phyloP scores from a whole-genome alignment of 2,888 invertebrate genomes.

The Uropetala carovei region DNA sequence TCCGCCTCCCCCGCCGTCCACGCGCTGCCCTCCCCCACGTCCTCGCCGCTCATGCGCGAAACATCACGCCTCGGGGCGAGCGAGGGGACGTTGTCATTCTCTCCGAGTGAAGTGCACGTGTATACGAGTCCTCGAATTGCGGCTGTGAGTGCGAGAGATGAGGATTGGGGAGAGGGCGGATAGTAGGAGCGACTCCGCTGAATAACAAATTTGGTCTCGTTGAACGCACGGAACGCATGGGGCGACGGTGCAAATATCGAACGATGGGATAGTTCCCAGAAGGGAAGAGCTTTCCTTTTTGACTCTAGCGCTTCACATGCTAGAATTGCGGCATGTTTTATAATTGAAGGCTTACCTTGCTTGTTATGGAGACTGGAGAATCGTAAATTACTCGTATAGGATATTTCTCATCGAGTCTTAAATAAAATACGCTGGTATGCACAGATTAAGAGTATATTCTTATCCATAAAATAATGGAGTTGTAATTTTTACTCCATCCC shows the following conservation, averaged over 20 bases:
- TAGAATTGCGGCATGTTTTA: too few species aligned
- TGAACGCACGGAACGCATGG: background rate
- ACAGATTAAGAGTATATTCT: too few species aligned
- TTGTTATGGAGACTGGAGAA: too few species aligned
- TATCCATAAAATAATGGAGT: too few species aligned
- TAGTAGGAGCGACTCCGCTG: background rate
- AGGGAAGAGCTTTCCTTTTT: background rate
- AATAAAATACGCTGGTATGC: too few species aligned
- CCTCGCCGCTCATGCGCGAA: constrained; percentile 7
- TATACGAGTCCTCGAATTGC: background rate
- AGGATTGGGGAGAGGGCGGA: background rate
- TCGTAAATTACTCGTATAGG: too few species aligned
- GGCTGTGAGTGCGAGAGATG: background rate
- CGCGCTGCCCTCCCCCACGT: background rate
- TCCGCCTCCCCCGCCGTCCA: background rate
- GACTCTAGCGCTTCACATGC: too few species aligned
- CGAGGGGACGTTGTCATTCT: constrained; percentile 34
- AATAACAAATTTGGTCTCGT: constrained; percentile 18
- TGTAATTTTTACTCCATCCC: too few species aligned
- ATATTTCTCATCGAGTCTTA: too few species aligned
- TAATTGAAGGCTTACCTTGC: too few species aligned
- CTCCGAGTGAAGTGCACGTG: constrained; percentile 38
- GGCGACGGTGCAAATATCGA: too few species aligned
- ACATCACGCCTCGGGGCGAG: background rate
- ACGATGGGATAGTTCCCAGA: too few species aligned